phyloP scores from a whole-genome alignment of 2,888 invertebrate genomes.

The Cerceris rybyensis region DNA sequence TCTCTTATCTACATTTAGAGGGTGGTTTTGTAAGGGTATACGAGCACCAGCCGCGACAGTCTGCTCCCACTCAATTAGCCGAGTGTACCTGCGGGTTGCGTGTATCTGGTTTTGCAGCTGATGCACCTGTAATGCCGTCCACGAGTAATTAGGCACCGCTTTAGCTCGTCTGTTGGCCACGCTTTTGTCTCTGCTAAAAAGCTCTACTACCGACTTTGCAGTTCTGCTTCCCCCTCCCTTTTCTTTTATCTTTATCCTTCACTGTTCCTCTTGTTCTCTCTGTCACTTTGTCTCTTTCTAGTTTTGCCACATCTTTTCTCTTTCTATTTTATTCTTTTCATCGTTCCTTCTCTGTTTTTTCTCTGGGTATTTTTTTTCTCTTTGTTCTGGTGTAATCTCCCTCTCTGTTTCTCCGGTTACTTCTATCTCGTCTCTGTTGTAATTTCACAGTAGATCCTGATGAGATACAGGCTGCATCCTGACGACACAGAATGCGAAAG shows the following conservation, averaged over 20 bases:
- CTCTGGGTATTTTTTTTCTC: no score
- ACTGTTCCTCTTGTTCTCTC: neutral
- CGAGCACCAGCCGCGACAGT: slow-evolving; percentile 52
- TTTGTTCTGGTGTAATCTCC: no score
- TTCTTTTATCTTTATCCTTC: no score
- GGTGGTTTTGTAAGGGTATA: slow-evolving; percentile 49
- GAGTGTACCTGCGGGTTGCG: slow-evolving; percentile 50
- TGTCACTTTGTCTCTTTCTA: neutral
- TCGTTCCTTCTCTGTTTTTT: no score
- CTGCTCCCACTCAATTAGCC: slow-evolving; percentile 65
- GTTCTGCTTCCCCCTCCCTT: neutral
- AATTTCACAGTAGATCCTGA: neutral
- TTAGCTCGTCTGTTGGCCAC: slow-evolving; percentile 17
- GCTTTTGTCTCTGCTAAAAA: slow-evolving; percentile 41
- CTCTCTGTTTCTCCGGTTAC: no score
- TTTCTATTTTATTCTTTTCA: no score
- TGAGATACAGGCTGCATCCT: neutral
- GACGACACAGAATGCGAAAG: neutral
- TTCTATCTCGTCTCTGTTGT: neutral
- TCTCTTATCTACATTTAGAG: neutral
- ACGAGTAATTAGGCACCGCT: slow-evolving; percentile 61
- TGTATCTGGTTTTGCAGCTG: slow-evolving; percentile 52
- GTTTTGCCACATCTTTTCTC: neutral
- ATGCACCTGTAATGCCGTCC: slow-evolving; percentile 62
- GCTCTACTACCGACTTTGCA: neutral